Evolutionary conservation across 2,888 invertebrate genomes (phyloP).

Genomic region (Drosophila cracens): DNA sequence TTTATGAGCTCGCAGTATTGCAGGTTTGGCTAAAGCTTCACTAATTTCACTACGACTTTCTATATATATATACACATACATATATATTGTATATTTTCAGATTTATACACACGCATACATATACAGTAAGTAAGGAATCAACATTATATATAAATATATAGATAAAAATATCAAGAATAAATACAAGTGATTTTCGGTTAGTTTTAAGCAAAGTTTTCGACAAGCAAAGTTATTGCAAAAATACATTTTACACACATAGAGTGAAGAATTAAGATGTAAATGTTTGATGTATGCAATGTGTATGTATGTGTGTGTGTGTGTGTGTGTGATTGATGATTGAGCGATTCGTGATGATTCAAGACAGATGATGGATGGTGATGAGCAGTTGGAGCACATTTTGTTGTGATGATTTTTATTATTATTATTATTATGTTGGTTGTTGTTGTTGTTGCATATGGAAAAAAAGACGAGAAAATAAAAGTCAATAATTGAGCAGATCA

Average conservation of each 20-base stretch:
- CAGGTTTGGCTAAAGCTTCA: conserved; percentile 84
- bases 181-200: conserved; percentile 16
- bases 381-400: conserved; percentile 34
- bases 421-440: conserved; percentile 24
- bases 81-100: conserved; percentile 5
- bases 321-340: conserved; percentile 32
- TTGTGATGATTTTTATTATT: conserved; percentile 11
- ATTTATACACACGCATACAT: conserved; percentile 23
- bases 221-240: conserved; percentile 40
- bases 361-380: conserved; percentile 27
- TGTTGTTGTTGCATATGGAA: conserved; percentile 48
- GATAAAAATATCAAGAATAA: conserved; percentile 23
- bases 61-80: conserved; percentile 16
- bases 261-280: conserved; percentile 7
- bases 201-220: conserved; percentile 31
- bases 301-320: neutral
- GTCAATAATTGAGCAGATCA: conserved; percentile 32
- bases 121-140: conserved; percentile 30
- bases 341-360: conserved; percentile 18
- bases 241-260: conserved; percentile 56
- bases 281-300: conserved; percentile 26
- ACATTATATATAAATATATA: conserved; percentile 28
- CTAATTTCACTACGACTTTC: conserved; percentile 85
- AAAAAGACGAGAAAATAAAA: conserved; percentile 47
- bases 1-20: conserved; percentile 83